phyloP scores from a whole-genome alignment of 2,888 invertebrate species.

The Synanthedon vespiformis region DNA sequence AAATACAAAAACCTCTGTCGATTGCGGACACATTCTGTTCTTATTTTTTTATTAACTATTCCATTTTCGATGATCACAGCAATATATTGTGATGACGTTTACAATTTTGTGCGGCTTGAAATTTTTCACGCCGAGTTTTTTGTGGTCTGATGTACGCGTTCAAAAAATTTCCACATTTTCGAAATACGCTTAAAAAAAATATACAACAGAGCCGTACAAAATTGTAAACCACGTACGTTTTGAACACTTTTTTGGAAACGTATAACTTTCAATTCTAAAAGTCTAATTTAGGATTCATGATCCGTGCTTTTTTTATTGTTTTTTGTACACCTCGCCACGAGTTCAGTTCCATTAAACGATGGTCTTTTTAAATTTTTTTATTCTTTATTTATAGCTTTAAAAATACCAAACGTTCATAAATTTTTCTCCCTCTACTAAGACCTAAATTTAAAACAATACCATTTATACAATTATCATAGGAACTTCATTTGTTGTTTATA shows the following conservation, averaged over 20 bases:
- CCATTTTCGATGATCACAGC: conserved; percentile 64
- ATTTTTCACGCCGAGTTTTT: conserved; percentile 15
- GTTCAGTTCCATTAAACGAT: conserved; percentile 55
- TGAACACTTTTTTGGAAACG: conserved; percentile 70
- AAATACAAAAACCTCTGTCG: conserved; percentile 45
- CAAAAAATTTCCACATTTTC: conserved; percentile 34
- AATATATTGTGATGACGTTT: conserved; percentile 27
- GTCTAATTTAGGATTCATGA: conserved; percentile 66
- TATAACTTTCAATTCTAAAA: conserved; percentile 55
- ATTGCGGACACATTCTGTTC: conserved; percentile 50
- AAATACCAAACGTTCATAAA: conserved; percentile 68
- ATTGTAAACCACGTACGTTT: conserved; percentile 19
- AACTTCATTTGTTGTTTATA: conserved; percentile 71
- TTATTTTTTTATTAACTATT: conserved; percentile 40
- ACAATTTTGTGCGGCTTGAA: conserved; percentile 24
- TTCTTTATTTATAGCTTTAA: conserved; percentile 59
- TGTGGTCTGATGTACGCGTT: conserved; percentile 27
- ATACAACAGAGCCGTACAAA: conserved; percentile 23
- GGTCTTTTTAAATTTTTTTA: conserved; percentile 16
- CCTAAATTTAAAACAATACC: conserved; percentile 70
- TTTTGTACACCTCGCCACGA: conserved; percentile 52
- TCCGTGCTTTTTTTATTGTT: conserved; percentile 55
- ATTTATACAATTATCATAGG: conserved; percentile 71
- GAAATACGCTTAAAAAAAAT: conserved; percentile 37
- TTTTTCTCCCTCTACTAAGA: conserved; percentile 68